Evolutionary conservation across 2,113 vertebrate genomes (phyloP).

Genomic region (Polypterus bichir): DNA sequence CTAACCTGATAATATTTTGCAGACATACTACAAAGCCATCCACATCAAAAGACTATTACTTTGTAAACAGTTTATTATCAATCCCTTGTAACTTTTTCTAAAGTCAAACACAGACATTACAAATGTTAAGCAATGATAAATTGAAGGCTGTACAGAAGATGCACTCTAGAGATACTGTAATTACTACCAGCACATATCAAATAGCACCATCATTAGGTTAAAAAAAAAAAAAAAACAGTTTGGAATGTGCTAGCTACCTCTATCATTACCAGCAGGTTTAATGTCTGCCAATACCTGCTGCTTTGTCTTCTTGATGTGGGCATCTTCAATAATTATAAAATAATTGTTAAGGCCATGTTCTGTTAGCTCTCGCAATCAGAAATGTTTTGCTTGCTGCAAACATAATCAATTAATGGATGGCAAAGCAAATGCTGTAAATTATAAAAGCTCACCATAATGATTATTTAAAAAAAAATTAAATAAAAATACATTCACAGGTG

Average conservation of each 20-base stretch:
- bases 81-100: neutral
- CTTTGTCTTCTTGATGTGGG: conserved; percentile 12
- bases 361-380: neutral
- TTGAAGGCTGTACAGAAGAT: conserved; percentile 2
- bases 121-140: conserved; percentile 5
- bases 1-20: too few relatives aligned
- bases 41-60: neutral
- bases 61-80: neutral
- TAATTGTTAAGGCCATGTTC: conserved; percentile 10
- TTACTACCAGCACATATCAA: conserved; percentile 16
- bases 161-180: neutral
- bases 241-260: conserved; percentile 11
- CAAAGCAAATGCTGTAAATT: neutral
- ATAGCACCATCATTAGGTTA: conserved; percentile 14
- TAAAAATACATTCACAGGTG: too few relatives aligned
- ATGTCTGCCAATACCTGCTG: conserved; percentile 2
- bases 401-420: neutral
- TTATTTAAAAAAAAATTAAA: too few relatives aligned
- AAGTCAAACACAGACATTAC: neutral
- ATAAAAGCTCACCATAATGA: too few relatives aligned
- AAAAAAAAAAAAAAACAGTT: conserved; percentile 5
- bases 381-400: too few relatives aligned
- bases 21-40: too few relatives aligned
- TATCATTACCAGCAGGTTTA: conserved; percentile 1
- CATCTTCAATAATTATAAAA: conserved; percentile 8